Evolutionary conservation across 2,888 invertebrate species (phyloP).

Genomic region (Nasonia oneida): DNA sequence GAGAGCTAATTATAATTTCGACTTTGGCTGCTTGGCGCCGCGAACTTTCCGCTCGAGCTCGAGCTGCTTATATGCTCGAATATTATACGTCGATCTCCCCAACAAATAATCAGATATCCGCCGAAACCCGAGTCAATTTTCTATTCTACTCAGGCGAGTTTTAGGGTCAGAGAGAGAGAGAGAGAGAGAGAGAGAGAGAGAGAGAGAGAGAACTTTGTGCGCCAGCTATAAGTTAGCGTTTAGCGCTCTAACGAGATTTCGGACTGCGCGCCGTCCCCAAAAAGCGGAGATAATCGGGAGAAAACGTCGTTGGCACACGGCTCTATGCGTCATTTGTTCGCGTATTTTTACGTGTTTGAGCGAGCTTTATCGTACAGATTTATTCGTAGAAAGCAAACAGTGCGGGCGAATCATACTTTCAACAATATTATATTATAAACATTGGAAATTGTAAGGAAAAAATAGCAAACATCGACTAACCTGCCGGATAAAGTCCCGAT

Average conservation of each 20-base stretch:
- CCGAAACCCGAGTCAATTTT: constrained; percentile 6
- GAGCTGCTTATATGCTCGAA: constrained; percentile 19
- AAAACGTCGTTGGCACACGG: too few species aligned
- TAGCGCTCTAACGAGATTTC: background rate
- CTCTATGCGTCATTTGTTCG: background rate
- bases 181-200: too few species aligned
- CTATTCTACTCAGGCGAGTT: constrained; percentile 14
- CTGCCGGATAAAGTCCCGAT: constrained; percentile 76
- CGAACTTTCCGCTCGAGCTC: constrained; percentile 14
- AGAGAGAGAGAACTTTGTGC: background rate
- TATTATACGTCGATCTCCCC: constrained; percentile 10
- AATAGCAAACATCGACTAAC: constrained; percentile 62
- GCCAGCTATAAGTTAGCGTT: background rate
- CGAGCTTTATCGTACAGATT: too few species aligned
- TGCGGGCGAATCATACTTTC: too few species aligned
- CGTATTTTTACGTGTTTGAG: background rate
- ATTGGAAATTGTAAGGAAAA: background rate
- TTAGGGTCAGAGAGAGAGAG: background rate
- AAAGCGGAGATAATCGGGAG: background rate
- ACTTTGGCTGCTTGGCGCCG: background rate
- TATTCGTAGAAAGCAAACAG: too few species aligned
- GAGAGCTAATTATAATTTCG: constrained; percentile 9
- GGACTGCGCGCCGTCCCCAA: background rate
- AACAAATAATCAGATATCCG: too few species aligned
- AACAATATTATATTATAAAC: too few species aligned